Conservation (phyloP, 2,888 invertebrate genomes). For the Campoplex capitator region DNA sequence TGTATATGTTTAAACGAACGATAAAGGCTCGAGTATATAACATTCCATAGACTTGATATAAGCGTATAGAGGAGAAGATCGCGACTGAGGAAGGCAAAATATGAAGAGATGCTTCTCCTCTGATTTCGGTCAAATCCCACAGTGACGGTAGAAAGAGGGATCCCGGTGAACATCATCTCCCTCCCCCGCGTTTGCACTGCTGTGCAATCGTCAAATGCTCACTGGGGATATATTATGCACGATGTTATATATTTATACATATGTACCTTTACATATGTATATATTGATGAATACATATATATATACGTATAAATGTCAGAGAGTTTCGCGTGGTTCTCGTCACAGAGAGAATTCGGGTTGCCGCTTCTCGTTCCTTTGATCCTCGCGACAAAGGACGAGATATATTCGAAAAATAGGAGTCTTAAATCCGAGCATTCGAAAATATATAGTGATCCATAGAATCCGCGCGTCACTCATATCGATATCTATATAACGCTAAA, state of each 20-base stretch:
- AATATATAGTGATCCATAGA: slow-evolving; percentile 21
- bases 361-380: slow-evolving; percentile 57
- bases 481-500: background rate
- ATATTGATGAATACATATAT: background rate
- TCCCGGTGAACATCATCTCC: slow-evolving; percentile 33
- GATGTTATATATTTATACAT: slow-evolving; percentile 29
- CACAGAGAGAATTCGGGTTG: slow-evolving; percentile 60
- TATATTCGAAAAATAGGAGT: slow-evolving; percentile 20
- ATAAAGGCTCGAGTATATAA: slow-evolving; percentile 52
- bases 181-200: background rate
- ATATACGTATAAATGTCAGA: slow-evolving; percentile 5
- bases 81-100: slow-evolving; percentile 33
- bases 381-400: slow-evolving; percentile 59
- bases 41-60: slow-evolving; percentile 16
- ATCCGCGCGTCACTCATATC: background rate
- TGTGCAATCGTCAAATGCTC: slow-evolving; percentile 62
- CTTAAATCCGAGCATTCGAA: slow-evolving; percentile 33
- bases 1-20: slow-evolving; percentile 15
- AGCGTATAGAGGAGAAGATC: slow-evolving; percentile 4
- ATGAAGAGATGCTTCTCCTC: slow-evolving; percentile 54
- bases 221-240: slow-evolving; percentile 57
- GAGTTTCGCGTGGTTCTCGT: slow-evolving; percentile 43
- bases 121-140: slow-evolving; percentile 29
- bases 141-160: slow-evolving; percentile 55
- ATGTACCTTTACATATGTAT: background rate